phyloP scores from a whole-genome alignment of 2,797 vertebrate genomes.

The Champsocephalus gunnari region DNA sequence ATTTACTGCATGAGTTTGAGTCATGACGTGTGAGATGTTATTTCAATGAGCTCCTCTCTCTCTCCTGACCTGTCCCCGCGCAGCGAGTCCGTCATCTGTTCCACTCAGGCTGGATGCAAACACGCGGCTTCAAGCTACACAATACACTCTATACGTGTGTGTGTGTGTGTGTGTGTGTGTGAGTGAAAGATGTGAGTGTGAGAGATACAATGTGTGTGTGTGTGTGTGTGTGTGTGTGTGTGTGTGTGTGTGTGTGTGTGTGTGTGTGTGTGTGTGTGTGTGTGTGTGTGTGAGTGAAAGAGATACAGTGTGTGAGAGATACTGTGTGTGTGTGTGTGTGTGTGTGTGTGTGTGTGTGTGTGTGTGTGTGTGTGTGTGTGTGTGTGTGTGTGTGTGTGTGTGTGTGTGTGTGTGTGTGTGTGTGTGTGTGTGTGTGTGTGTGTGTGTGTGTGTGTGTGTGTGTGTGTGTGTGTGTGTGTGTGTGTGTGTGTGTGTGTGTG shows the following conservation, averaged over 20 bases:
- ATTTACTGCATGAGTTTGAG: neutral
- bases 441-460: too few relatives aligned
- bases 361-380: neutral
- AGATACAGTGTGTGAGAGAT: too few relatives aligned
- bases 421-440: too few relatives aligned
- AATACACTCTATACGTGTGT: neutral
- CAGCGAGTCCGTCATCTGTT: constrained; percentile 8
- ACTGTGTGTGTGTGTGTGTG: too few relatives aligned
- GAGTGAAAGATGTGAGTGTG: too few relatives aligned
- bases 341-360: too few relatives aligned
- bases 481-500: neutral
- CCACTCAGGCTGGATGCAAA: constrained; percentile 55
- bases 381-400: neutral
- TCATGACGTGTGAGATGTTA: neutral
- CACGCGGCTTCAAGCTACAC: constrained; percentile 22
- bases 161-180: too few relatives aligned
- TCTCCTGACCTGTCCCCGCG: neutral
- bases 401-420: neutral
- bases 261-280: too few relatives aligned
- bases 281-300: too few relatives aligned
- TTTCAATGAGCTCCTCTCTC: neutral
- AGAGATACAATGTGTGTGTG: neutral
- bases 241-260: too few relatives aligned
- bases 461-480: too few relatives aligned
- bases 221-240: neutral